These are phyloP conservation scores for Ataeniobius toweri DNA, from an alignment of 2,797 vertebrate species.

Conservation along the genomic window DNA sequence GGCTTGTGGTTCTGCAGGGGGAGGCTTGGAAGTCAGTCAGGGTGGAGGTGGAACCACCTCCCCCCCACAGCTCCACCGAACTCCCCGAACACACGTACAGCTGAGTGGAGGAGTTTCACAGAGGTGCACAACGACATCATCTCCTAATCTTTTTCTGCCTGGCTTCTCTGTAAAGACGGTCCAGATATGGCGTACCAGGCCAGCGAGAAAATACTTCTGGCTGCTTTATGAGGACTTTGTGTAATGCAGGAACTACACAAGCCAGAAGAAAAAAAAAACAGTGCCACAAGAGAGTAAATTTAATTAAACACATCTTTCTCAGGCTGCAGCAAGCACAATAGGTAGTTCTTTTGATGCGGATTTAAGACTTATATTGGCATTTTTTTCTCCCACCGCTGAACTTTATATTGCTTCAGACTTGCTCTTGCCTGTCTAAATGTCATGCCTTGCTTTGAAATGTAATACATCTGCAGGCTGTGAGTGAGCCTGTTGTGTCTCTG, in stretches of 20 bases:
- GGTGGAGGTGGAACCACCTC: conserved; percentile 79
- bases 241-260: conserved; percentile 51
- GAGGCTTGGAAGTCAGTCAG: conserved; percentile 84
- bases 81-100: conserved; percentile 54
- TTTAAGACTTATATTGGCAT: conserved; percentile 25
- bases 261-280: conserved; percentile 39
- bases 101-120: conserved; percentile 36
- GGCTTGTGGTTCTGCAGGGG: conserved; percentile 73
- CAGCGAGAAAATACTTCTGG: conserved; percentile 72
- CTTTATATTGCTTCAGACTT: conserved; percentile 48
- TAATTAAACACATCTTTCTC: conserved; percentile 54
- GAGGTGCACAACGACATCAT: conserved; percentile 6
- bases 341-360: conserved; percentile 27
- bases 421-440: conserved; percentile 59
- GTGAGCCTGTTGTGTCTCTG: conserved; percentile 58
- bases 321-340: conserved; percentile 22
- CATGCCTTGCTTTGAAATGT: conserved; percentile 69
- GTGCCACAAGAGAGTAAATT: conserved; percentile 45
- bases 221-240: conserved; percentile 68
- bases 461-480: conserved; percentile 63
- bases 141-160: conserved; percentile 22
- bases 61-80: conserved; percentile 67
- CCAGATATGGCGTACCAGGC: conserved; percentile 50
- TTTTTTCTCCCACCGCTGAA: conserved; percentile 25
- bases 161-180: conserved; percentile 23